These are phyloP conservation scores for Patagioenas fasciata DNA, from an alignment of 2,113 vertebrate genomes.

Conservation along the genomic window DNA sequence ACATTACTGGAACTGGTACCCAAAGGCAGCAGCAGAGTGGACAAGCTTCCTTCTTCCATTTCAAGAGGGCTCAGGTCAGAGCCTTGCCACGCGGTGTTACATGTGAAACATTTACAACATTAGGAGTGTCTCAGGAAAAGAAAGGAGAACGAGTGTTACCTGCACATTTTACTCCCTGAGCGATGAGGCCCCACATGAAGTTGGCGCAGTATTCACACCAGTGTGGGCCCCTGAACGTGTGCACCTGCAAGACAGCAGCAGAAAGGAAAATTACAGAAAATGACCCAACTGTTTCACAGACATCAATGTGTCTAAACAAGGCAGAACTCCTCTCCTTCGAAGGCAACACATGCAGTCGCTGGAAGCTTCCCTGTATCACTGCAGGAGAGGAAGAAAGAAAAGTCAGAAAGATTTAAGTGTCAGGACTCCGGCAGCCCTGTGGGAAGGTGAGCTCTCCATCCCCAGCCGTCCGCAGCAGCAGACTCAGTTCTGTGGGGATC, in stretches of 20 bases:
- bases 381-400: not conserved
- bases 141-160: slow-evolving; percentile 75
- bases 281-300: not conserved
- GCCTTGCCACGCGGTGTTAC: accelerated
- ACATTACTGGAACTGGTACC: not conserved
- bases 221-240: slow-evolving; percentile 96
- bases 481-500: not conserved
- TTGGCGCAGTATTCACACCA: slow-evolving; percentile 99
- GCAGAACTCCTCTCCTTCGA: not conserved
- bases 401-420: not conserved
- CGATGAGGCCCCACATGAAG: slow-evolving; percentile 99
- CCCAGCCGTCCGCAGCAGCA: accelerated
- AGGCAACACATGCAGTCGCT: not conserved
- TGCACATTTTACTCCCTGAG: slow-evolving; percentile 99
- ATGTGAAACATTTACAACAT: not conserved
- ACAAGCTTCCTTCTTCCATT: not conserved
- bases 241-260: slow-evolving; percentile 84
- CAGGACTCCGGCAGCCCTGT: not conserved
- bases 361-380: not conserved
- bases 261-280: slow-evolving; percentile 7
- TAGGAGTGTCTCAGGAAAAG: not conserved
- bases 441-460: not conserved
- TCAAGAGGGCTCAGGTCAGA: not conserved
- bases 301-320: not conserved
- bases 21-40: not conserved